Evolutionary conservation across 1,140 invertebrate species (phyloP).

Genomic region (Trichoplusia ni): DNA sequence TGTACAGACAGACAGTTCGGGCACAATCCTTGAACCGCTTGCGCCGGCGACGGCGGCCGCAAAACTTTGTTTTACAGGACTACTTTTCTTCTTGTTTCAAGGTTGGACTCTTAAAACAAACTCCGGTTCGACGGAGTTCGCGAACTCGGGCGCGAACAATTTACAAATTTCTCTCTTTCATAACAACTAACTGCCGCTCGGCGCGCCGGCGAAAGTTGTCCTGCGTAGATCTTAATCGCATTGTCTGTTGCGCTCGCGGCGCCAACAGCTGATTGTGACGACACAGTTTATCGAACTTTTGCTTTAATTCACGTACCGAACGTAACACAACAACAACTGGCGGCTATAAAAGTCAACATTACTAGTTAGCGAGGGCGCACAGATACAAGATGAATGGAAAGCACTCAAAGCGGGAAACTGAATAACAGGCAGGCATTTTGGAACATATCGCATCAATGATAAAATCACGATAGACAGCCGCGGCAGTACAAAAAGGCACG

Average conservation of each 20-base stretch:
- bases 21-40: slow-evolving; percentile 82
- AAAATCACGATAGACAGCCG: slow-evolving; percentile 23
- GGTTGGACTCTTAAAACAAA: slow-evolving; percentile 83
- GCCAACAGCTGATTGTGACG: slow-evolving; percentile 76
- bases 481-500: slow-evolving; percentile 21
- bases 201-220: slow-evolving; percentile 80
- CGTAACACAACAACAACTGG: slow-evolving; percentile 21
- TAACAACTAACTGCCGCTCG: slow-evolving; percentile 82
- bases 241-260: slow-evolving; percentile 79
- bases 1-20: slow-evolving; percentile 82
- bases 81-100: slow-evolving; percentile 83
- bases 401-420: neutral
- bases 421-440: slow-evolving; percentile 25
- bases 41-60: slow-evolving; percentile 81
- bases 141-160: slow-evolving; percentile 82
- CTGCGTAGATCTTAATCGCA: slow-evolving; percentile 81
- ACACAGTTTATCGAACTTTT: slow-evolving; percentile 70
- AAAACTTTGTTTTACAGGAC: slow-evolving; percentile 83
- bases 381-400: slow-evolving; percentile 16
- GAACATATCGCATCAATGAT: slow-evolving; percentile 14
- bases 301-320: slow-evolving; percentile 49
- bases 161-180: slow-evolving; percentile 83
- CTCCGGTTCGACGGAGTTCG: slow-evolving; percentile 82
- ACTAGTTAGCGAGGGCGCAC: neutral
- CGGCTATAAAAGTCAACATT: slow-evolving; percentile 21